Evolutionary conservation across 2,113 vertebrate species (phyloP).

Genomic region (Petromus typicus): DNA sequence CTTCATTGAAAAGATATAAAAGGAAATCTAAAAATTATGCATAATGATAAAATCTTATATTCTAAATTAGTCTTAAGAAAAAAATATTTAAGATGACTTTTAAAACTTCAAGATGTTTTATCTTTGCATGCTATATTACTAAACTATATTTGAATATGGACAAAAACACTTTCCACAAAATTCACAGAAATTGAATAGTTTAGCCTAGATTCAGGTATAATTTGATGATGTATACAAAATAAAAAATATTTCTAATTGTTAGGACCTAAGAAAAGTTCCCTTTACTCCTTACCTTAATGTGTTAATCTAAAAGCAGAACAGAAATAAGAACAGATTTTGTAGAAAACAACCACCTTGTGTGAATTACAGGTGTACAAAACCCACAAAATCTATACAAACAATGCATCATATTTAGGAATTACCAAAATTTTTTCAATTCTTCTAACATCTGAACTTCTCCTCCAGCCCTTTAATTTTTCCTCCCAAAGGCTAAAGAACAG

Average conservation of each 20-base stretch:
- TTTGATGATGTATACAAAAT: not conserved
- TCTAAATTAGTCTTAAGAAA: not conserved
- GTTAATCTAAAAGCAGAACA: not conserved
- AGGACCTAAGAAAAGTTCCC: slow-evolving; percentile 8
- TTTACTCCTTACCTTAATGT: not conserved
- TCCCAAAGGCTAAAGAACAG: not conserved
- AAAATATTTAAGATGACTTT: not conserved
- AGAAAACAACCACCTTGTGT: not conserved
- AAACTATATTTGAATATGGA: not conserved
- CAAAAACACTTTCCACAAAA: not conserved
- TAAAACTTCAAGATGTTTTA: not conserved
- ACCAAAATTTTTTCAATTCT: not conserved
- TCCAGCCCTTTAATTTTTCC: not conserved
- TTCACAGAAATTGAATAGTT: not conserved
- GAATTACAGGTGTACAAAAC: not conserved
- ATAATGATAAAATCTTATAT: not conserved
- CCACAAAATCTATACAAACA: not conserved
- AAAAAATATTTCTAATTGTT: slow-evolving; percentile 11
- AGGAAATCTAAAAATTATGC: not conserved
- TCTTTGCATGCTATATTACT: not conserved
- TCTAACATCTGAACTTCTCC: not conserved
- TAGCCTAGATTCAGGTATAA: not conserved
- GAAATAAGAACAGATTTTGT: not conserved
- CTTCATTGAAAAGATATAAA: slow-evolving; percentile 10
- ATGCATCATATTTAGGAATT: not conserved